Base-by-base conservation (phyloP, 1,140 invertebrate genomes). In the Bombus superbus region DNA sequence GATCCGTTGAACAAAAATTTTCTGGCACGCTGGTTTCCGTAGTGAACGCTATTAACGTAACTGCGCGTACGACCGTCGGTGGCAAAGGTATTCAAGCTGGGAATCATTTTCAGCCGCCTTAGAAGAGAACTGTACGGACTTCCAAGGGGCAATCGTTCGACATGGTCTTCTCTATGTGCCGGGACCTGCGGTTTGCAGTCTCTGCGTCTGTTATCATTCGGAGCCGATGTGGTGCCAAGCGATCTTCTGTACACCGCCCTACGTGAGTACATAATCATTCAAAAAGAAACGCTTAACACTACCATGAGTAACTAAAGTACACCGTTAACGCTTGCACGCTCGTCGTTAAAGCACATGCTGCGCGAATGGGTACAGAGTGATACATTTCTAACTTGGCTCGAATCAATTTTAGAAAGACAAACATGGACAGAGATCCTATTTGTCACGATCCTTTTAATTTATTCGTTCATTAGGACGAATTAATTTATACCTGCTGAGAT, bases 161-260 rank as follows among this genome's bases (percentile, higher is more conserved):
- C 97, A 98, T 94, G 98, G 98, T 28, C 95, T 97, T 77, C 95
- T 97, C 10, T 98, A 98, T 94, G 97, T 98, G 42, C 98, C 98
- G 28, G 97, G 98, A 44, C 97, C 97, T 3, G 97, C 98, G 38
- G 97, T 97, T n/a, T 98, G 98, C 93, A 97, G 97, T 69, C 96
- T 97, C 82, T 98, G 98, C 93, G 97, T 97, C 32, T 98, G 98
- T 95, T 97, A 98, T 93, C 97, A 98, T 93, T 97, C 97, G 28
- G 97, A 97, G 92, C 97, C 97, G 75, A 97, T 97, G 95, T 98
- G 97, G 97, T 98, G 98, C 94, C 97, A 97, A 93, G 97, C 97
- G 22, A 98, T 98, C 86, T 98, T 97, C 94, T 98, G 98, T 92
- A 97, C 97, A 90, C 97, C 98, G 72, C 98, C 97, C 83, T 97